Evolutionary conservation across 2,888 invertebrate genomes (phyloP).

Genomic region (Ephialtes manifestator): DNA sequence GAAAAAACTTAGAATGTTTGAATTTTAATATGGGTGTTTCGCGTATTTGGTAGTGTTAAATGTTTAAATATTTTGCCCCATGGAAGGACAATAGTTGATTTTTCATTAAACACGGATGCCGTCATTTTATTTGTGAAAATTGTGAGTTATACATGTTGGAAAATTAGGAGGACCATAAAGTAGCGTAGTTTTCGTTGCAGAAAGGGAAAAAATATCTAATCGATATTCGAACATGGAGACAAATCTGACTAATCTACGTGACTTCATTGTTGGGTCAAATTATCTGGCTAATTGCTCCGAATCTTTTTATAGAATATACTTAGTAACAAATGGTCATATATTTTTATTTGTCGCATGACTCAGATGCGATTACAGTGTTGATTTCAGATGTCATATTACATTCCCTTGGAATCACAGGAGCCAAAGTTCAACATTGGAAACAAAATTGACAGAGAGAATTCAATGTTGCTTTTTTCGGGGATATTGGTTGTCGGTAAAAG

Average conservation of each 20-base stretch:
- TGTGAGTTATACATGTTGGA: no score
- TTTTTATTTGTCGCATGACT: not conserved
- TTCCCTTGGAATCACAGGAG: not conserved
- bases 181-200: no score
- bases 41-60: no score
- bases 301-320: not conserved
- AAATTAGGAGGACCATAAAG: no score
- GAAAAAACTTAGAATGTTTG: no score
- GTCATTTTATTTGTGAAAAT: no score
- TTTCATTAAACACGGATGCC: no score
- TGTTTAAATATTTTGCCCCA: no score
- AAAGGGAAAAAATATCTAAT: not conserved
- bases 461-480: not conserved
- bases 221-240: not conserved
- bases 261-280: not conserved
- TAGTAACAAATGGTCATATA: not conserved
- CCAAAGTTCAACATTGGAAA: not conserved
- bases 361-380: not conserved
- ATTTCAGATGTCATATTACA: not conserved
- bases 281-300: not conserved
- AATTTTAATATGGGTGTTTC: no score
- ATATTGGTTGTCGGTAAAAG: not conserved
- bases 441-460: conserved; percentile 23
- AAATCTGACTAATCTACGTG: not conserved
- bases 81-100: no score